Evolutionary conservation across 1,140 invertebrate species (phyloP).

Genomic region (Latrodectus geometricus): DNA sequence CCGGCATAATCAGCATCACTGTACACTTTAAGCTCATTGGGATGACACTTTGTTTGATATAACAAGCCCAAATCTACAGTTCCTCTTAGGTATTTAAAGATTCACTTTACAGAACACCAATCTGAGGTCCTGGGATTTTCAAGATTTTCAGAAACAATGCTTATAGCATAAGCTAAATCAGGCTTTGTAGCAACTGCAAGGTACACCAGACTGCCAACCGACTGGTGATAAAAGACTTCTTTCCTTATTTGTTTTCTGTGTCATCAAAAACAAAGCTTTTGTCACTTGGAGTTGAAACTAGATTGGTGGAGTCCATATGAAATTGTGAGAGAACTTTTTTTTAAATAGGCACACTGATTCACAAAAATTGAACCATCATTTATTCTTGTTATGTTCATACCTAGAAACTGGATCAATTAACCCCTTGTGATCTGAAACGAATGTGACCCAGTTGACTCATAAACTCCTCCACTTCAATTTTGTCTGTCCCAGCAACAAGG

Average conservation of each 20-base stretch:
- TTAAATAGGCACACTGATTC: slow-evolving; percentile 18
- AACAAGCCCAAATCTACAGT: slow-evolving; percentile 64
- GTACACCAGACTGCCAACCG: slow-evolving; percentile 67
- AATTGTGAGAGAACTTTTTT: slow-evolving; percentile 55
- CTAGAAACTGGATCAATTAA: slow-evolving; percentile 27
- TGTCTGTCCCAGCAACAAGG: background rate
- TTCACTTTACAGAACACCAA: slow-evolving; percentile 67
- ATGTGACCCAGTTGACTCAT: background rate
- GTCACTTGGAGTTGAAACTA: slow-evolving; percentile 47
- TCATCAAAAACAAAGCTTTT: background rate
- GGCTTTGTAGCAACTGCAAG: slow-evolving; percentile 69
- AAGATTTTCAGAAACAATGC: slow-evolving; percentile 32
- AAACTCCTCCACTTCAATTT: background rate
- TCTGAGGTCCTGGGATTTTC: slow-evolving; percentile 58
- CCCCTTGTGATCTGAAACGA: slow-evolving; percentile 40
- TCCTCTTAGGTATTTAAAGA: slow-evolving; percentile 70
- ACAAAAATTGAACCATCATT: slow-evolving; percentile 50
- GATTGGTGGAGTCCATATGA: slow-evolving; percentile 53
- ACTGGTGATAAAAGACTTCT: slow-evolving; percentile 38
- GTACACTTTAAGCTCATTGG: slow-evolving; percentile 54
- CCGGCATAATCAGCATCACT: slow-evolving; percentile 65
- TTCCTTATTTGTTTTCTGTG: background rate
- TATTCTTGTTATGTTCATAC: slow-evolving; percentile 33
- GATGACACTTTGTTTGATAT: background rate
- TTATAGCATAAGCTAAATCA: slow-evolving; percentile 70